Conservation (phyloP, 2,888 invertebrate genomes). For the Meliscaeva auricollis region DNA sequence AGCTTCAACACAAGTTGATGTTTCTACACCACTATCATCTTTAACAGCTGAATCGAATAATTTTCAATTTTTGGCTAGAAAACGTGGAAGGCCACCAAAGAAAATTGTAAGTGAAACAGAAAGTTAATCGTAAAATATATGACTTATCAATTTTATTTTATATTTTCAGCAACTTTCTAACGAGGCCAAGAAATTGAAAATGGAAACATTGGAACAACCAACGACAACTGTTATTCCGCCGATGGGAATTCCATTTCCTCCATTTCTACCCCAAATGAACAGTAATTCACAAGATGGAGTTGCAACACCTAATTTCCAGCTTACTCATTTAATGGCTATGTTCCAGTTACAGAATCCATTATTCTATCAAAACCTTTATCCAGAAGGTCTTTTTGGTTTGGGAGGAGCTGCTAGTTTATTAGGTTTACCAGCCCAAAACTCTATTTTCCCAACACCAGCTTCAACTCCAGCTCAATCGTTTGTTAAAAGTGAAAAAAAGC, state of each 20-base stretch:
- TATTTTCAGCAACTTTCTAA: constrained; percentile 54
- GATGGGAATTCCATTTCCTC: constrained; percentile 70
- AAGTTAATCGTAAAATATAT: background rate
- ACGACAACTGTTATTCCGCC: constrained; percentile 27
- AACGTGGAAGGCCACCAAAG: constrained; percentile 82
- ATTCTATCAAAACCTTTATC: constrained; percentile 83
- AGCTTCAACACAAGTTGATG: constrained; percentile 64
- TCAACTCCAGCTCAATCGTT: constrained; percentile 51
- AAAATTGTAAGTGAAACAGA: constrained; percentile 80
- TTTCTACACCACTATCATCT: constrained; percentile 82
- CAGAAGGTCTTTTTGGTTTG: constrained; percentile 78
- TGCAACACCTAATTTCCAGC: constrained; percentile 80
- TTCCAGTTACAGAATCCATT: constrained; percentile 83
- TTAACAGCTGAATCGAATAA: constrained; percentile 79
- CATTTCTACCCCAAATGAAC: constrained; percentile 79
- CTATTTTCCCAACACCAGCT: constrained; percentile 75
- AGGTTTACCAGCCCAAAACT: constrained; percentile 59
- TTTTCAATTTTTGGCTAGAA: constrained; percentile 81
- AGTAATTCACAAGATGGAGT: constrained; percentile 77
- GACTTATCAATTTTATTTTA: background rate
- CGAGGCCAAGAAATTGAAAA: constrained; percentile 42
- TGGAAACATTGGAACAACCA: constrained; percentile 49
- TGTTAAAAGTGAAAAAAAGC: constrained; percentile 59
- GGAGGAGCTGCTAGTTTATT: constrained; percentile 5
- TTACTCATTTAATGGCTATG: constrained; percentile 82